A percentile compares a stretch with the other conserved stretches of the same genome.
Conservation (phyloP, 2,113 vertebrate species). For the Sphyrna mokarran region DNA sequence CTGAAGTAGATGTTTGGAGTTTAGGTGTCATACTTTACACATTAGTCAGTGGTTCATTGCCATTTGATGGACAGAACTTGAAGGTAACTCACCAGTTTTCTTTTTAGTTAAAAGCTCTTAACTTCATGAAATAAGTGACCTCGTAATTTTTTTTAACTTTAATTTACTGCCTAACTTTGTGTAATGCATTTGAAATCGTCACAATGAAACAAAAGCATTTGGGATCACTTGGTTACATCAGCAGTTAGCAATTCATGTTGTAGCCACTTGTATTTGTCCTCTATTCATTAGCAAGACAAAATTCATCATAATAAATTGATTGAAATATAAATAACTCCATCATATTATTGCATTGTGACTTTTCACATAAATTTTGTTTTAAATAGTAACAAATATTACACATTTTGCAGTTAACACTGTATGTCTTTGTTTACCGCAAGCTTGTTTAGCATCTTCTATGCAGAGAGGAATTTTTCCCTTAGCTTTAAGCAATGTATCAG, state of each 20-base stretch:
- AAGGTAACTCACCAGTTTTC: constrained; percentile 61
- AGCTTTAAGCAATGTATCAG: not conserved
- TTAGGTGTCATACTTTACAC: constrained; percentile 97
- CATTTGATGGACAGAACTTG: constrained; percentile 94
- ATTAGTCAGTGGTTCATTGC: constrained; percentile 92
- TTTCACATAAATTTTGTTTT: not conserved
- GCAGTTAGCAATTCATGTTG: not conserved
- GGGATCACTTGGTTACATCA: not conserved
- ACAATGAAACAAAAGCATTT: not conserved
- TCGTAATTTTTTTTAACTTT: not conserved
- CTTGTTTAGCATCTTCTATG: not conserved
- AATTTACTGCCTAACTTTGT: not conserved
- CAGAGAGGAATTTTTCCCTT: not conserved
- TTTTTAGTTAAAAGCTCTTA: not conserved
- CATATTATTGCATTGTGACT: not conserved
- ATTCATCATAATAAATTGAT: not conserved
- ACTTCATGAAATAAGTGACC: not conserved
- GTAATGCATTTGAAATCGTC: not conserved
- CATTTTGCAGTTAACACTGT: not conserved
- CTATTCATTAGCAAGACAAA: not conserved
- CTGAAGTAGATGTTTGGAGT: constrained; percentile 97
- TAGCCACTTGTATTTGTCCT: not conserved
- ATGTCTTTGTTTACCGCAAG: not conserved
- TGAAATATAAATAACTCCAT: not conserved
- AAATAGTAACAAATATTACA: not conserved